Conservation (phyloP, 2,888 invertebrate genomes). For the Melieria picta region DNA sequence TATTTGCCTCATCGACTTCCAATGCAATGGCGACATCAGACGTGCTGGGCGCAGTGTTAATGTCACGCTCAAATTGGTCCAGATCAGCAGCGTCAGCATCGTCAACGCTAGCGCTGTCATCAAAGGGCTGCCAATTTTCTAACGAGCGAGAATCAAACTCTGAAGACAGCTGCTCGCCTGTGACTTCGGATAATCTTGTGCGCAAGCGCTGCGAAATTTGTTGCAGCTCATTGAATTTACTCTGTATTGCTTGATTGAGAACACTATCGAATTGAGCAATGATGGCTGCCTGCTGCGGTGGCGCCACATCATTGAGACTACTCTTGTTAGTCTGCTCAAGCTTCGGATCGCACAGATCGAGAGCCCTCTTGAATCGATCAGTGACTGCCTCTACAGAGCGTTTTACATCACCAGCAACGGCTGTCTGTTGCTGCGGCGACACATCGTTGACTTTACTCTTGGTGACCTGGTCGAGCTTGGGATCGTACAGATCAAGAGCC, state of each 20-base stretch:
- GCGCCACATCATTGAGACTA: slow-evolving; percentile 73
- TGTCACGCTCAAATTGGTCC: slow-evolving; percentile 70
- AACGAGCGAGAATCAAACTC: slow-evolving; percentile 63
- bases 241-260: slow-evolving; percentile 66
- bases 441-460: no score
- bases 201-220: slow-evolving; percentile 72
- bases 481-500: no score
- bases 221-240: slow-evolving; percentile 73
- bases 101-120: slow-evolving; percentile 51
- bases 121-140: slow-evolving; percentile 51
- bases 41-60: slow-evolving; percentile 57
- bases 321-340: slow-evolving; percentile 69
- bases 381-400: slow-evolving; percentile 51
- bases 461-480: no score
- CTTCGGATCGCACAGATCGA: slow-evolving; percentile 59
- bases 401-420: not conserved
- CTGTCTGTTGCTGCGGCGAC: not conserved
- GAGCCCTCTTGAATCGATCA: slow-evolving; percentile 56
- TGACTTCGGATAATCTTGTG: slow-evolving; percentile 70
- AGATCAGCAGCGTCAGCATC: slow-evolving; percentile 68
- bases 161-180: slow-evolving; percentile 68
- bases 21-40: slow-evolving; percentile 14
- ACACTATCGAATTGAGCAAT: slow-evolving; percentile 11
- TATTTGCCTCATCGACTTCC: slow-evolving; percentile 2
- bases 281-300: slow-evolving; percentile 68